Base-by-base conservation (phyloP, 2,888 invertebrate species). In the Maniola hyperantus region DNA sequence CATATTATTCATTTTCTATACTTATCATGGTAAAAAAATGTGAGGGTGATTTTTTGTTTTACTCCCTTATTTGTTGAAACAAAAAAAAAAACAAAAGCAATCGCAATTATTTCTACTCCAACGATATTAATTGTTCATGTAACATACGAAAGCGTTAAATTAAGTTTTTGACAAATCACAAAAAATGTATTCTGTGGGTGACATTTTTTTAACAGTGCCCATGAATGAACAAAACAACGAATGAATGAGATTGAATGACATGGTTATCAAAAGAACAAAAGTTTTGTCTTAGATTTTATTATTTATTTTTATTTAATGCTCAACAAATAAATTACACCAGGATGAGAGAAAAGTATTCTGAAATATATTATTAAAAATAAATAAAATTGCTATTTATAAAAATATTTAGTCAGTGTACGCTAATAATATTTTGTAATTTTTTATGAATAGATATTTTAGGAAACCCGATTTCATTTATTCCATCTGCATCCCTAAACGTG, bases 141-240 rank as follows among this genome's bases (percentile, higher is more conserved):
- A 72, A 18, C 48, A 81, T 11, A 55, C 18, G 55, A 36, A 55
- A 39, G 18, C 55, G 80, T 79, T 81, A 55, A 55, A 84, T 87
- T 55, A 18, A 39, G 8, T 36, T 39, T 36, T 39, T 39, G 15
- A 18, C 6, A 6, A 26, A 11, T 26, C 2, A 11, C 0, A 65
- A 71, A 75, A 76, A 76, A 26, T 2, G 4, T 2, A 26, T 26
- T 26, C 26, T 82, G 83, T 88, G 91, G 89, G 90, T 87, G 87
- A 83, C 83, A 77, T 83, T 91, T 91, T 89, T 88, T 54, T 73
- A 13, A 13, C 55, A 58, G 72, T 88, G 39, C 88, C 83, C 88
- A 88, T 85, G 85, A 78, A 80, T 26, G 34, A 34, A 36, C 34
- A 80, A 26, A 81, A 79, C 77, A 76, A 75, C 57, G 34, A 48